phyloP scores from a whole-genome alignment of 1,140 invertebrate genomes.

The Rhopalosiphum maidis region DNA sequence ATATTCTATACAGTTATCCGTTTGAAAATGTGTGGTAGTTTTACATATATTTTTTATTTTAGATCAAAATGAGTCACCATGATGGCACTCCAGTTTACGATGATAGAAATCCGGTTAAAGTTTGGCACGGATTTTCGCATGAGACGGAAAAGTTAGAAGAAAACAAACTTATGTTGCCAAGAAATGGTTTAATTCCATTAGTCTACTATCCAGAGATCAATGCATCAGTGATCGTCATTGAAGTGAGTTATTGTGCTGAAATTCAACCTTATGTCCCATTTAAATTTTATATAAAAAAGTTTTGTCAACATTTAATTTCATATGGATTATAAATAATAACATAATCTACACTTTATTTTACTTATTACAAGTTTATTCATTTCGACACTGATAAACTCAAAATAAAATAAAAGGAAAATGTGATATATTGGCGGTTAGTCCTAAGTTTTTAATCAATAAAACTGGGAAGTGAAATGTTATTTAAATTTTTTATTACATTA shows the following conservation, averaged over 20 bases:
- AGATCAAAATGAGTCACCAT: slow-evolving; percentile 77
- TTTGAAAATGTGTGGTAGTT: neutral
- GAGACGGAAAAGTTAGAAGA: slow-evolving; percentile 71
- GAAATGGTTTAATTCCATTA: slow-evolving; percentile 74
- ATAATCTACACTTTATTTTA: neutral
- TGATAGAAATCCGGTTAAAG: slow-evolving; percentile 68
- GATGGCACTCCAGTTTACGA: slow-evolving; percentile 76
- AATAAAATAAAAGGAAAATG: neutral
- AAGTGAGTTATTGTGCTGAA: slow-evolving; percentile 63
- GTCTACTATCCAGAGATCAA: slow-evolving; percentile 73
- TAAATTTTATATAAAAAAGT: neutral
- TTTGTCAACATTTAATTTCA: neutral
- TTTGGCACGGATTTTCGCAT: slow-evolving; percentile 74
- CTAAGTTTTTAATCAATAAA: neutral
- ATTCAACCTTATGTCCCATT: neutral
- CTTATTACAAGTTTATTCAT: neutral
- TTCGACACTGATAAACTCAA: neutral
- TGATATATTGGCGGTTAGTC: neutral
- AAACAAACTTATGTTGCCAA: slow-evolving; percentile 69
- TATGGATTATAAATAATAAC: neutral
- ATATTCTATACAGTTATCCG: neutral
- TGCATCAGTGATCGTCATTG: slow-evolving; percentile 68
- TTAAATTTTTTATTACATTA: neutral
- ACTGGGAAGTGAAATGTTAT: neutral
- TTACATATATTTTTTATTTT: slow-evolving; percentile 59